Conservation (phyloP, 1,140 invertebrate species). For the Eueides isabella region DNA sequence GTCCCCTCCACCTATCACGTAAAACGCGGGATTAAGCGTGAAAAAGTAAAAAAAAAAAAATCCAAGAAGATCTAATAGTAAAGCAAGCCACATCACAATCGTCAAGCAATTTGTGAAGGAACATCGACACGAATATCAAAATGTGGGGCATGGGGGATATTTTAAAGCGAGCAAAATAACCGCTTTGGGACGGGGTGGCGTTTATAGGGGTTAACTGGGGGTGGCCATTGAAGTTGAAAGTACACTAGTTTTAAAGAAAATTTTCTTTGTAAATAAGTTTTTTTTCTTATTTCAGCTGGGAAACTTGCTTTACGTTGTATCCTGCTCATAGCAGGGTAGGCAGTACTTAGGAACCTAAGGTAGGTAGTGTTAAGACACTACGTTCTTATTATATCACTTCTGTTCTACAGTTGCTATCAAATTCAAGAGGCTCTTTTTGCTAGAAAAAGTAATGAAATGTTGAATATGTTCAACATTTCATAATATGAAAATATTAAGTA, state of each 20-base stretch:
- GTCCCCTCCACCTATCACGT: no score
- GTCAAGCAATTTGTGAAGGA: constrained; percentile 39
- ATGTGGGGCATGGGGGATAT: constrained; percentile 58
- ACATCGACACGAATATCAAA: constrained; percentile 44
- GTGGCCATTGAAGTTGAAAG: constrained; percentile 38
- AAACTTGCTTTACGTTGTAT: no score
- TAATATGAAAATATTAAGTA: no score
- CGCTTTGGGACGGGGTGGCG: constrained; percentile 55
- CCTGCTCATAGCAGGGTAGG: no score
- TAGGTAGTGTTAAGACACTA: no score
- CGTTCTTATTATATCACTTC: no score
- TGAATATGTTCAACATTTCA: no score
- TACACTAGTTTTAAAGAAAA: constrained; percentile 1
- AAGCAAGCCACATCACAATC: constrained; percentile 19
- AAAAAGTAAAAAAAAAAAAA: neutral
- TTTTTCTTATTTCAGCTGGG: no score
- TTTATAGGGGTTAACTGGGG: constrained; percentile 42
- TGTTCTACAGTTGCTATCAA: no score
- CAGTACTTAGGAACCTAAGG: no score
- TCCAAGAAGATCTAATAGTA: neutral
- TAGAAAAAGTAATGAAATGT: no score
- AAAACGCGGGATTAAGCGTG: neutral
- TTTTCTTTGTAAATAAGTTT: neutral
- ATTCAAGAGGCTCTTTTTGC: no score
- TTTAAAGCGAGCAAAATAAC: constrained; percentile 67